These are phyloP conservation scores for Pocillopora damicornis DNA, from an alignment of 64 coral and sea anemone genomes.

Conservation along the genomic window DNA sequence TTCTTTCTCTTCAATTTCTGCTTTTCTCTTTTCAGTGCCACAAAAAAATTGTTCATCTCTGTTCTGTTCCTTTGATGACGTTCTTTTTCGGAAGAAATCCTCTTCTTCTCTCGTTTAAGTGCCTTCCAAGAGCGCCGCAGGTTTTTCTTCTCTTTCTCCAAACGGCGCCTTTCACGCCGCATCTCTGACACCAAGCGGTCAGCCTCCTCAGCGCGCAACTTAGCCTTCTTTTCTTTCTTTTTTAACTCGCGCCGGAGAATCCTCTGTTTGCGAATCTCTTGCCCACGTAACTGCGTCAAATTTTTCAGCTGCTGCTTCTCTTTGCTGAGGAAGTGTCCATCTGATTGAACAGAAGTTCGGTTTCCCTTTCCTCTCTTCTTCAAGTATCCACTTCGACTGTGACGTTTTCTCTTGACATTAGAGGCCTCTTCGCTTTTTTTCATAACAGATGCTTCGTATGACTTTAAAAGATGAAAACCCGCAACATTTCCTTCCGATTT, in stretches of 20 bases:
- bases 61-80: neutral
- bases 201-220: conserved; percentile 20
- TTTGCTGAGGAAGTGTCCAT: neutral
- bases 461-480: neutral
- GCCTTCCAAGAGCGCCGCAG: conserved; percentile 39
- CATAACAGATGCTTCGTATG: neutral
- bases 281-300: conserved; percentile 8
- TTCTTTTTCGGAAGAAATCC: conserved; percentile 1
- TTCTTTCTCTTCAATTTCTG: conserved; percentile 24
- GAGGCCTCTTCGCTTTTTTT: neutral
- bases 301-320: conserved; percentile 10
- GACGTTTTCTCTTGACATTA: too few relatives aligned
- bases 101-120: conserved; percentile 25
- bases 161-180: conserved; percentile 34
- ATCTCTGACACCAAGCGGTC: conserved; percentile 25
- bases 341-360: neutral
- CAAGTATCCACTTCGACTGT: neutral
- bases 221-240: conserved; percentile 14
- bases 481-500: neutral
- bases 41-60: conserved; percentile 5
- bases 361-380: neutral
- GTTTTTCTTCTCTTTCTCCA: conserved; percentile 28
- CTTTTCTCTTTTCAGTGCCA: conserved; percentile 29
- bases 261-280: conserved; percentile 41
- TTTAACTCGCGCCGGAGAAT: conserved; percentile 30